These are phyloP conservation scores for Lytechinus pictus DNA, from an alignment of 35 echinoderm and acorn worm genomes.

Conservation along the genomic window DNA sequence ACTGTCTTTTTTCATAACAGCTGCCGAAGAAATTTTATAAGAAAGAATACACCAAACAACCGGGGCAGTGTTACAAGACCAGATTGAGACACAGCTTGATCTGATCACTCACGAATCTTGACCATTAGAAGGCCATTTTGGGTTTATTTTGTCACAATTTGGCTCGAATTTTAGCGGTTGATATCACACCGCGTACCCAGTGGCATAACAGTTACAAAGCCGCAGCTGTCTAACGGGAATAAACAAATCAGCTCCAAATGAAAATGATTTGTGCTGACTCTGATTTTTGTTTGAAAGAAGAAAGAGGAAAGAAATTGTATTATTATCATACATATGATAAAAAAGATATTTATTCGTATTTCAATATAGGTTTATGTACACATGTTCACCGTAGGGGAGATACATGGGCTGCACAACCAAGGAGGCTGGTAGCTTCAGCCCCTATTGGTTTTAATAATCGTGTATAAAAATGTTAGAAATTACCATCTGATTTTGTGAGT, in stretches of 20 bases:
- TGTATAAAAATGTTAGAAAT: too few relatives aligned
- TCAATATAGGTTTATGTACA: too few relatives aligned
- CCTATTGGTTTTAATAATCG: too few relatives aligned
- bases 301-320: background rate
- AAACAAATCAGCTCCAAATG: background rate
- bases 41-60: background rate
- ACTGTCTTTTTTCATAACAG: too few relatives aligned
- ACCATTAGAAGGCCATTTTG: slow-evolving; percentile 11
- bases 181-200: background rate
- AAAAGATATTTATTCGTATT: too few relatives aligned
- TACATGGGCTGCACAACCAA: too few relatives aligned
- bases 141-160: slow-evolving; percentile 1
- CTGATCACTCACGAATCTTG: background rate
- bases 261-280: background rate
- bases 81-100: background rate
- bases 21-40: background rate
- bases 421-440: too few relatives aligned
- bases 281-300: background rate
- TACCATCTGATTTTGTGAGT: too few relatives aligned
- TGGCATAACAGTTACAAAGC: background rate
- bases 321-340: too few relatives aligned
- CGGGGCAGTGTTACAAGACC: background rate
- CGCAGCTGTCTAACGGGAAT: background rate
- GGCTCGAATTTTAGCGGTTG: background rate
- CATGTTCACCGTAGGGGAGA: too few relatives aligned